phyloP scores from a whole-genome alignment of 2,888 invertebrate genomes.

The Embidobia sp. region DNA sequence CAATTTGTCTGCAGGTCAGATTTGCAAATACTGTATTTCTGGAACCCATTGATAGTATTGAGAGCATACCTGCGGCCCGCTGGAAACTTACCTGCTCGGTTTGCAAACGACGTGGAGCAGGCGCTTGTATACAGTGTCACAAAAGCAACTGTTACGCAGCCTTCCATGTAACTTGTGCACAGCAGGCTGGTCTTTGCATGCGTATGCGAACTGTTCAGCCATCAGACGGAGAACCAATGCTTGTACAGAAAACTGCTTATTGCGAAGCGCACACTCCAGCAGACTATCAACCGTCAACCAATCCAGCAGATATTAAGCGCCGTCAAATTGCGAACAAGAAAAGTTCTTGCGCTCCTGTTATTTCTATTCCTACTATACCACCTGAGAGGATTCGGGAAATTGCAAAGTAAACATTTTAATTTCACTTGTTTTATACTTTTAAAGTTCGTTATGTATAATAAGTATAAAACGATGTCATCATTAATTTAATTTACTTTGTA shows the following conservation, averaged over 20 bases:
- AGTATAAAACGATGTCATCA: no score
- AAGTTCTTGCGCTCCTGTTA: constrained; percentile 93
- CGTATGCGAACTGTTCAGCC: constrained; percentile 95
- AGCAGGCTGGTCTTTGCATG: constrained; percentile 97
- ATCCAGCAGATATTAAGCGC: constrained; percentile 81
- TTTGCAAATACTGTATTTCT: constrained; percentile 99
- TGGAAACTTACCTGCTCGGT: constrained; percentile 99
- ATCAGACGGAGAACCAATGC: constrained; percentile 87
- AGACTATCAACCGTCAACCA: constrained; percentile 80
- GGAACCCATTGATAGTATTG: constrained; percentile 99
- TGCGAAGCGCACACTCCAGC: constrained; percentile 96
- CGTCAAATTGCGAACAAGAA: constrained; percentile 85
- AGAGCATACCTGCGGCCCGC: constrained; percentile 96
- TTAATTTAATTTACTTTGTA: no score
- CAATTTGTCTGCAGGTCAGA: constrained; percentile 83
- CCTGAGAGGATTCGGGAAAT: constrained; percentile 94
- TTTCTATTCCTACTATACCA: constrained; percentile 96
- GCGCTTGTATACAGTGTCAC: constrained; percentile 99
- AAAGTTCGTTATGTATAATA: no score
- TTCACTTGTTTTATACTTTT: no score
- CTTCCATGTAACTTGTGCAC: constrained; percentile 99
- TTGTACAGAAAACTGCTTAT: constrained; percentile 97
- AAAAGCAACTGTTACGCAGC: constrained; percentile 98
- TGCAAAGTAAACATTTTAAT: constrained; percentile 84
- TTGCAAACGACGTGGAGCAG: constrained; percentile 95